Evolutionary conservation across 1,140 invertebrate species (phyloP).

Genomic region (Pygmarrhopalites habei): DNA sequence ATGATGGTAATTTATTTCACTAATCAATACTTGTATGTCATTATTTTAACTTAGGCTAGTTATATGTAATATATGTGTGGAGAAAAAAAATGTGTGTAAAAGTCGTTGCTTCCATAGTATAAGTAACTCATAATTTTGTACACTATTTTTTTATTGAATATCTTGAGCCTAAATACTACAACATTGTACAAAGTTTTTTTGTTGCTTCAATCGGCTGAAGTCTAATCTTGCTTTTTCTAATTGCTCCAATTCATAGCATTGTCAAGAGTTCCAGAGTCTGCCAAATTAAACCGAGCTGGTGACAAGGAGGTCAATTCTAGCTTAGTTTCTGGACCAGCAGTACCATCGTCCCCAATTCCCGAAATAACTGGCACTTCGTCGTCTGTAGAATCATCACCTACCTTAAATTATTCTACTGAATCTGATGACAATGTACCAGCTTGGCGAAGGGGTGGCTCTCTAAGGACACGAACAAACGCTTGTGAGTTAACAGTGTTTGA

Average conservation of each 20-base stretch:
- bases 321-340: conserved; percentile 13
- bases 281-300: neutral
- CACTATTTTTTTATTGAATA: too few species aligned
- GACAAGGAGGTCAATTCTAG: conserved; percentile 8
- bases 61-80: too few species aligned
- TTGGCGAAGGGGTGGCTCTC: conserved; percentile 55
- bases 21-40: too few species aligned
- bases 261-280: conserved; percentile 4
- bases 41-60: too few species aligned
- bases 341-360: conserved; percentile 9
- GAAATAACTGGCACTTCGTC: conserved; percentile 1
- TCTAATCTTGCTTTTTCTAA: conserved; percentile 3
- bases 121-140: too few species aligned
- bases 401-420: conserved; percentile 44
- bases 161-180: too few species aligned
- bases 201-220: too few species aligned
- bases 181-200: too few species aligned
- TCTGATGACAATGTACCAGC: conserved; percentile 52
- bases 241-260: conserved; percentile 10
- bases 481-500: too few species aligned
- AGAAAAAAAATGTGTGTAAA: too few species aligned
- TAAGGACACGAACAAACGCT: conserved; percentile 45
- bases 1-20: conserved; percentile 21
- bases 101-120: too few species aligned
- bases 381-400: neutral